These are phyloP conservation scores for Hirtodrosophila alboralis DNA, from an alignment of 2,888 invertebrate genomes.

Conservation along the genomic window DNA sequence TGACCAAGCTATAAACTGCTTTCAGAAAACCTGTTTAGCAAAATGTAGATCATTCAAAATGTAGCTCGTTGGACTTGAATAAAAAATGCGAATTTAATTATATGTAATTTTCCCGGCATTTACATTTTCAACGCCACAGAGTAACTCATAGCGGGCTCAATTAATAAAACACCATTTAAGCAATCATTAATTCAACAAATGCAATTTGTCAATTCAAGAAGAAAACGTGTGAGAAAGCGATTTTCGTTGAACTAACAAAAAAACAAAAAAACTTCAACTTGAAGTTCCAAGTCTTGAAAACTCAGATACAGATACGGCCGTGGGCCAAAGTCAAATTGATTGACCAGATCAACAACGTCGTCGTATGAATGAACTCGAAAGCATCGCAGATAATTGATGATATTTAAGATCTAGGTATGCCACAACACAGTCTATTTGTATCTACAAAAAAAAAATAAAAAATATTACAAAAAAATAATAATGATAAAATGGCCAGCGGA, in stretches of 20 bases:
- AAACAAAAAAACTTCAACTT: no score
- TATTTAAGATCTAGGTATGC: constrained; percentile 51
- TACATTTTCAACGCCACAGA: constrained; percentile 55
- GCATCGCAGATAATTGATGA: constrained; percentile 68
- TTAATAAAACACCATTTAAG: constrained; percentile 77
- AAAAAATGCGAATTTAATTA: constrained; percentile 73
- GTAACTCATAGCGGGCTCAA: constrained; percentile 41
- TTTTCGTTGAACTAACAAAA: constrained; percentile 54
- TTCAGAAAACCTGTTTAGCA: constrained; percentile 18
- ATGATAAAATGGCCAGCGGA: constrained; percentile 55
- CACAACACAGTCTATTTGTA: constrained; percentile 38
- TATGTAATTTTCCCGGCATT: constrained; percentile 55
- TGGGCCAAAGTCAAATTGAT: constrained; percentile 70
- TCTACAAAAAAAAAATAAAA: constrained; percentile 3
- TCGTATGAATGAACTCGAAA: constrained; percentile 69
- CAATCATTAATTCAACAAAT: constrained; percentile 74
- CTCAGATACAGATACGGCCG: constrained; percentile 1
- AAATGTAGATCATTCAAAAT: constrained; percentile 27
- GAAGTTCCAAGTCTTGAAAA: constrained; percentile 4
- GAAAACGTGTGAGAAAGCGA: constrained; percentile 72
- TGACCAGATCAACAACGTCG: constrained; percentile 63
- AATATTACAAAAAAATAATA: constrained; percentile 12
- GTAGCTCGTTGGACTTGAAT: constrained; percentile 17
- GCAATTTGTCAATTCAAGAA: constrained; percentile 70
- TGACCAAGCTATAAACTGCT: constrained; percentile 1